Evolutionary conservation across 2,113 vertebrate genomes (phyloP), one percentile per base, ranked within the genome.

Genomic region (Petrocephalus microphthalmus): DNA sequence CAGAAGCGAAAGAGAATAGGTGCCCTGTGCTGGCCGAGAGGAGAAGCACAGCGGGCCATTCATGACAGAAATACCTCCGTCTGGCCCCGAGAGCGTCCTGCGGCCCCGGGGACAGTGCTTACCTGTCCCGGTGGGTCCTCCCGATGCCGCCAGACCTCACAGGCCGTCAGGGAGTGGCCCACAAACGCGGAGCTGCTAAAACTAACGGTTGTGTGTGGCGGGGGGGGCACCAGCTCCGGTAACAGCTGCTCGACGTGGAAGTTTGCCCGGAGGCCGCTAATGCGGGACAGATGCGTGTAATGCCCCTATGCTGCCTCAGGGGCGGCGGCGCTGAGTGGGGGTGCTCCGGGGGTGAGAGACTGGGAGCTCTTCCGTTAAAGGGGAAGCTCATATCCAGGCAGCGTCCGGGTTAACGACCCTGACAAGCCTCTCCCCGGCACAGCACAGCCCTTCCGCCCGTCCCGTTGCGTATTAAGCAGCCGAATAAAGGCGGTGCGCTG

Each of bases 271-370:
- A 93, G 93, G 93, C 93, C 92, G 93, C 92, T 95, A 95, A 96
- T 95, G 92, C 45, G 92, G 92, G 93, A 93, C 95, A 96, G 95
- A 95, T 95, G 95, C 90, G 89, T 90, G 89, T 91, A 93, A 94
- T 90, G 94, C 93, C 94, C 93, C 93, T 94, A 93, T 94, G 94
- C 67, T 13, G 29, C 87, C 71, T 60, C 64, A 87, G 53, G 85
- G 47, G 37, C 15, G 42, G 49, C 19, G 53, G 81, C 88, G 86
- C 87, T 45, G 87, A 89, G 90, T 64, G 91, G 91, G 93, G 95
- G 92, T 95, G 92, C 94, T 95, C 93, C 91, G 93, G 93, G 91
- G 89, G 92, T 94, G 94, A 95, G 94, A 95, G 85, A 3, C 29
- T 0, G 33, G 67, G 15, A 5, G 15, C 25, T 37, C 0, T 67